These are phyloP conservation scores for Geodia barretti DNA, from an alignment of 37 sponge, comb jelly and placozoan species.

Conservation along the genomic window DNA sequence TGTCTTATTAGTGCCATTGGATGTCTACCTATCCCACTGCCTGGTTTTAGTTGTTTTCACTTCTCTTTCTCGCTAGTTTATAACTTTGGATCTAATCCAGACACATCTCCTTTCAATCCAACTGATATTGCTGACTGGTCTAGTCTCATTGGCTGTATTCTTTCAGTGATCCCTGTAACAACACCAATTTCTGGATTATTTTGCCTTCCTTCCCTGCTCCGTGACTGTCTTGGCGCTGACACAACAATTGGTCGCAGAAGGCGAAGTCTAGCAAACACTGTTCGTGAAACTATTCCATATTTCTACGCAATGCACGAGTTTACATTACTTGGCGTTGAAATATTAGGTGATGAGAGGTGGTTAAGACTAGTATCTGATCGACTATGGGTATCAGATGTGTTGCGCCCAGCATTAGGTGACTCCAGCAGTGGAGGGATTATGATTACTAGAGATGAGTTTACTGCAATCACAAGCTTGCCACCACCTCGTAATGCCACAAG, in stretches of 20 bases:
- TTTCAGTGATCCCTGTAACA: too few relatives aligned
- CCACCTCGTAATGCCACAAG: conserved; percentile 28
- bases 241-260: not conserved
- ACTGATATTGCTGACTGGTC: too few relatives aligned
- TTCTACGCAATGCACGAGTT: not conserved
- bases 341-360: not conserved
- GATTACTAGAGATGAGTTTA: conserved; percentile 12
- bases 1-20: not conserved
- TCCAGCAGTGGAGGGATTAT: conserved; percentile 23
- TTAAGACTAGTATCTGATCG: not conserved
- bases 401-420: conserved; percentile 21
- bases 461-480: conserved; percentile 12
- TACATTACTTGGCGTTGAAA: not conserved
- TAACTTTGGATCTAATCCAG: too few relatives aligned
- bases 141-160: too few relatives aligned
- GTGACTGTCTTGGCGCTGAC: not conserved
- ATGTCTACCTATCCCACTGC: too few relatives aligned
- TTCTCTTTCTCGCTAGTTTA: too few relatives aligned
- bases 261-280: not conserved
- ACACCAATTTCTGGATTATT: too few relatives aligned
- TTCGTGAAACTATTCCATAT: not conserved
- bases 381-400: conserved; percentile 29
- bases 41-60: too few relatives aligned
- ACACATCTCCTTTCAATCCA: too few relatives aligned
- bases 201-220: not conserved